These are phyloP conservation scores for Caerostris extrusa DNA, from an alignment of 1,140 invertebrate species.

Conservation along the genomic window DNA sequence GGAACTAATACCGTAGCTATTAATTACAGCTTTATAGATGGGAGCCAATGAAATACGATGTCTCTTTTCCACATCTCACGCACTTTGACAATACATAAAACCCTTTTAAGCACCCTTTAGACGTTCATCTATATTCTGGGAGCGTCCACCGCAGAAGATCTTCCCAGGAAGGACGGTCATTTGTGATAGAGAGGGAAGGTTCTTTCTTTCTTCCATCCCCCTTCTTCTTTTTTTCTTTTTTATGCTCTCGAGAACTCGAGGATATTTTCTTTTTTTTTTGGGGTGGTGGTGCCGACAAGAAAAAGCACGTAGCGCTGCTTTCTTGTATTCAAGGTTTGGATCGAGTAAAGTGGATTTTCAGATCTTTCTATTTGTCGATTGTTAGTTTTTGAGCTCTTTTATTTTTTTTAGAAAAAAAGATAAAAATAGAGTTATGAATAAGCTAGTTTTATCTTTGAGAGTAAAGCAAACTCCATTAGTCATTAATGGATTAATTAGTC, in stretches of 20 bases:
- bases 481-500: too few species aligned
- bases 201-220: background rate
- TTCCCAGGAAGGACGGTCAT: background rate
- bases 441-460: too few species aligned
- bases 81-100: slow-evolving; percentile 38
- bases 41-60: slow-evolving; percentile 41
- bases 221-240: background rate
- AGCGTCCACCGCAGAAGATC: background rate
- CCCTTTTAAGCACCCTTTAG: slow-evolving; percentile 36
- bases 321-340: background rate
- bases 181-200: slow-evolving; percentile 22
- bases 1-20: slow-evolving; percentile 25
- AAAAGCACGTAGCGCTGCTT: background rate
- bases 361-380: slow-evolving; percentile 18
- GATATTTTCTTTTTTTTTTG: background rate
- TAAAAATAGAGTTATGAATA: too few species aligned
- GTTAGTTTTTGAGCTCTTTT: background rate
- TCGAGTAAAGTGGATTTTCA: slow-evolving; percentile 11
- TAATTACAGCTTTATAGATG: slow-evolving; percentile 35
- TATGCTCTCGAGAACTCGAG: slow-evolving; percentile 17
- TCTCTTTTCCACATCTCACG: slow-evolving; percentile 3
- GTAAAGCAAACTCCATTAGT: too few species aligned
- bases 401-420: too few species aligned
- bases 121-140: slow-evolving; percentile 20
- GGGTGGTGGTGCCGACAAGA: background rate